Evolutionary conservation across 2,888 invertebrate species (phyloP), one percentile per base, ranked within the genome.

Genomic region (Syritta pipiens): DNA sequence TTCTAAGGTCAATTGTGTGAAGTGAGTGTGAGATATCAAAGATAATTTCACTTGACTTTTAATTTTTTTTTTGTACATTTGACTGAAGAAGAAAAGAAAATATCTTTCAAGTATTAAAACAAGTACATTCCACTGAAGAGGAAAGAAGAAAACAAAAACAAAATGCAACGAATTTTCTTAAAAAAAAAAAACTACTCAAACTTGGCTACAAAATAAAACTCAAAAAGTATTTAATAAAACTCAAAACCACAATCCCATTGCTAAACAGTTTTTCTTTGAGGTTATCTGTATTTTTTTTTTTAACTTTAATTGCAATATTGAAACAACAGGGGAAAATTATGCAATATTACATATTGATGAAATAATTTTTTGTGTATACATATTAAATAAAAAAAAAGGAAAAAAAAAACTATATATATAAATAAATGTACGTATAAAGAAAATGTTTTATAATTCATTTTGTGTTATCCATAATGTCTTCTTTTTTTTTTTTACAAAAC

Each of bases 181-280:
- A n/a, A n/a, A n/a, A n/a, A n/a, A n/a, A n/a, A n/a, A n/a, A n/a
- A n/a, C n/a, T 62, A 49, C 72, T 37, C 37, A 48, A 51, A 59
- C 63, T 51, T 44, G 65, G 55, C 65, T 67, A 65, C 72, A 63
- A 14, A 17, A 14, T 17, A 76, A 44, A 69, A 55, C 32, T 68
- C 48, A 63, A 32, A 55, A 37, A 9, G 19, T 49, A 44, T 65
- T 35, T 20, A 57, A 37, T 20, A 22, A 44, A 48, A 65, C 44
- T n/a, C n/a, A n/a, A n/a, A 65, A 77, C 79, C 79, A 79, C 79
- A 79, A 79, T 79, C 79, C 79, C 74, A 74, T 57, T 74, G 76
- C 76, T 63, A 30, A n/a, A n/a, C n/a, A n/a, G n/a, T n/a, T n/a
- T n/a, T n/a, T n/a, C n/a, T n/a, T n/a, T n/a, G n/a, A n/a, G n/a